phyloP scores from a whole-genome alignment of 2,113 vertebrate species.

The Polypterus bichir region DNA sequence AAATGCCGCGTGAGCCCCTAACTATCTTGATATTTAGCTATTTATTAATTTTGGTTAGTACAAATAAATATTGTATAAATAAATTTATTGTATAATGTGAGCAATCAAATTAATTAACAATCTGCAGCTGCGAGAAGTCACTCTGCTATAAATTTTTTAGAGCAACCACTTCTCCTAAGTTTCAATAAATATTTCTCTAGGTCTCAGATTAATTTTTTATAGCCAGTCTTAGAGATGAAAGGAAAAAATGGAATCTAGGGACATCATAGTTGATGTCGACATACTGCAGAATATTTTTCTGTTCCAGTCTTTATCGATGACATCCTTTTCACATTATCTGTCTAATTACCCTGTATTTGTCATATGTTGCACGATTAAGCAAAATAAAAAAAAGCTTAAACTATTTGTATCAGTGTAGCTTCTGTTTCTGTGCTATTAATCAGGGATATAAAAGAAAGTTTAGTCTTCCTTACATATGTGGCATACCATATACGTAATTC shows the following conservation, averaged over 20 bases:
- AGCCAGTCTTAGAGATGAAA: slow-evolving; percentile 55
- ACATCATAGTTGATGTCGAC: slow-evolving; percentile 44
- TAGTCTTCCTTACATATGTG: too few relatives aligned
- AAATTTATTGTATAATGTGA: slow-evolving; percentile 57
- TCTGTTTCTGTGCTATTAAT: not conserved
- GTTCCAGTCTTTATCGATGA: slow-evolving; percentile 59
- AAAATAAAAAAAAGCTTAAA: slow-evolving; percentile 17
- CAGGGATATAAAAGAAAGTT: not conserved
- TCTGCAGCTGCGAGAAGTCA: slow-evolving; percentile 55
- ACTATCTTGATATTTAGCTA: slow-evolving; percentile 17
- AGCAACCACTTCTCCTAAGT: slow-evolving; percentile 58
- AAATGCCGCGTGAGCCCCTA: not conserved
- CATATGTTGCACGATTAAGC: slow-evolving; percentile 23
- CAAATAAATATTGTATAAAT: slow-evolving; percentile 51
- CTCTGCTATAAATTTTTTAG: slow-evolving; percentile 56
- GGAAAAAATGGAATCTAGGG: slow-evolving; percentile 47
- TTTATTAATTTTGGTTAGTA: slow-evolving; percentile 30
- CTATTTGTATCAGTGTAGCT: slow-evolving; percentile 3
- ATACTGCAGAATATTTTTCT: slow-evolving; percentile 48
- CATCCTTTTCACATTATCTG: slow-evolving; percentile 37
- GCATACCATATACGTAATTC: too few relatives aligned
- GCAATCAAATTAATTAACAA: slow-evolving; percentile 57
- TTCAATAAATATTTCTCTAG: slow-evolving; percentile 66
- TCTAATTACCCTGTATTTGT: slow-evolving; percentile 49
- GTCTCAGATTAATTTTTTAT: slow-evolving; percentile 70